Evolutionary conservation across 2,888 invertebrate species (phyloP), one percentile per base, ranked within the genome.

Genomic region (Gymnoscelis rufifasciata): DNA sequence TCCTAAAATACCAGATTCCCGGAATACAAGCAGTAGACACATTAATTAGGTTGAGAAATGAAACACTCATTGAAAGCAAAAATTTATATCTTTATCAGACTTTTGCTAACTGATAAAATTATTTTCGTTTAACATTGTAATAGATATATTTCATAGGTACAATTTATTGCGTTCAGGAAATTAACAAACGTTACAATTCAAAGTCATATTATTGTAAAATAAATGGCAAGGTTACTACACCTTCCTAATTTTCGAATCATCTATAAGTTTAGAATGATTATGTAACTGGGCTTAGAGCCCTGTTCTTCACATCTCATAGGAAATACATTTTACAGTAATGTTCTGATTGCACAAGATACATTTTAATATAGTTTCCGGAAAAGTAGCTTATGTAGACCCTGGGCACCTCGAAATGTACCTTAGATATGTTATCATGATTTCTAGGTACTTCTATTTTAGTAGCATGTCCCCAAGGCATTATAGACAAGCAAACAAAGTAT

Each of bases 61-160:
- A 64, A 68, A 65, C 52, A 12, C 54, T 27, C 15, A 66, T 59
- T 43, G 74, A 83, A 86, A 86, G 84, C 86, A 84, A 86, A 78
- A 80, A 71, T 74, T 77, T 73, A 75, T 81, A 78, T 55, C 48
- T 36, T 40, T 72, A 66, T 84, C 83, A 83, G 83, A 84, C 83
- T 87, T 81, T 77, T 79, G 74, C 69, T 75, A 76, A 74, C 74
- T 73, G 81, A 76, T 78, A 77, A 66, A 75, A 68, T 73, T 37
- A 41, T 38, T 42, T 48, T 67, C 71, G 56, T 61, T 65, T 35
- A 75, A 78, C 74, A 71, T 38, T 42, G 70, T 70, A 26, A 73
- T 73, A 60, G 51, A 62, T 62, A 62, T 41, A 59, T 58, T 53
- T 62, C 56, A 64, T 35, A 35, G 35, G 33, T 67, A 74, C 52